These are phyloP conservation scores for Ceratosolen fusciceps DNA, from an alignment of 1,140 invertebrate species.

Conservation along the genomic window DNA sequence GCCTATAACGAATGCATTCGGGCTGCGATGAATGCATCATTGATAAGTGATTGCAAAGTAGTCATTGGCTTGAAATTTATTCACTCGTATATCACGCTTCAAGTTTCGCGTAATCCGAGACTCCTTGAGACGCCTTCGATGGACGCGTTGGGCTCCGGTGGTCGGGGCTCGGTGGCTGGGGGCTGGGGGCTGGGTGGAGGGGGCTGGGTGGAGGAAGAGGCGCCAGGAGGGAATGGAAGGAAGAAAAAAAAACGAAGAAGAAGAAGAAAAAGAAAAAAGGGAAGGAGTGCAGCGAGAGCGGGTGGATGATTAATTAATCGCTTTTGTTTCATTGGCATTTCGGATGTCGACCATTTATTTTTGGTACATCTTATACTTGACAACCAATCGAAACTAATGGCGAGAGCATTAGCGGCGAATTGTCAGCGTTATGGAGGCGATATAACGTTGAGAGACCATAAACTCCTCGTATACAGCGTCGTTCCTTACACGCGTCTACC, in stretches of 20 bases:
- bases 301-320: too few species aligned
- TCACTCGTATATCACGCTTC: conserved; percentile 45
- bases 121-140: conserved; percentile 41
- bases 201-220: too few species aligned
- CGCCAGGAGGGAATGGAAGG: too few species aligned
- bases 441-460: conserved; percentile 69
- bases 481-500: conserved; percentile 59
- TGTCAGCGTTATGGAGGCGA: conserved; percentile 67
- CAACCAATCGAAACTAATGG: conserved; percentile 68
- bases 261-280: too few species aligned
- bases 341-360: conserved; percentile 37
- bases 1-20: conserved; percentile 14
- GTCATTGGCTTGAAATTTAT: conserved; percentile 46
- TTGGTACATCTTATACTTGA: conserved; percentile 48
- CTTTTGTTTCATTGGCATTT: conserved; percentile 6
- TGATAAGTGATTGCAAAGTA: conserved; percentile 43
- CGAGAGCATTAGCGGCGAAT: conserved; percentile 67
- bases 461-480: conserved; percentile 66
- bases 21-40: conserved; percentile 28
- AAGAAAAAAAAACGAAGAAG: too few species aligned
- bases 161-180: too few species aligned
- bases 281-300: too few species aligned
- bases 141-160: too few species aligned
- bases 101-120: conserved; percentile 38
- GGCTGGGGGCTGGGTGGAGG: too few species aligned